Evolutionary conservation across 2,797 vertebrate genomes (phyloP).

Genomic region (Neosilurus hyrtlii): DNA sequence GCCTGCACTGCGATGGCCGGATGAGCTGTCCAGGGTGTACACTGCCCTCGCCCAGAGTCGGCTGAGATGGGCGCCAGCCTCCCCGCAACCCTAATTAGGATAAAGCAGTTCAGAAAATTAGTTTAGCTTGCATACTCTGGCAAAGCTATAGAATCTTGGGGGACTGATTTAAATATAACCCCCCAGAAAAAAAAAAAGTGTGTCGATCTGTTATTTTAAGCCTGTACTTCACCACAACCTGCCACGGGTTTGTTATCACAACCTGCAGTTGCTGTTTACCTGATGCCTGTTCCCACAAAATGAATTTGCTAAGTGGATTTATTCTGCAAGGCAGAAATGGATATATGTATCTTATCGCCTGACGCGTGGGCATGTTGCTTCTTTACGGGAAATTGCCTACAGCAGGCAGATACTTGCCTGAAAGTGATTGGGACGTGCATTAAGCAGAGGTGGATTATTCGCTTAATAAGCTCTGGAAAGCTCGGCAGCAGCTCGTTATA

Average conservation of each 20-base stretch:
- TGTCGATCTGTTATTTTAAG: neutral
- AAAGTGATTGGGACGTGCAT: constrained; percentile 22
- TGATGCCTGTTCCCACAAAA: neutral
- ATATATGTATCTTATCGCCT: neutral
- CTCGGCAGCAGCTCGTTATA: neutral
- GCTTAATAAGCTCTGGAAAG: constrained; percentile 3
- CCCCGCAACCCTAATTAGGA: no score
- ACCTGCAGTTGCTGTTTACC: constrained; percentile 18
- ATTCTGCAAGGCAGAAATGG: constrained; percentile 4
- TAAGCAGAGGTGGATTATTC: constrained; percentile 36
- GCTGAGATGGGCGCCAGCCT: no score
- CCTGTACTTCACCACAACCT: neutral
- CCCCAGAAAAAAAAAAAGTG: no score
- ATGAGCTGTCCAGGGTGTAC: no score
- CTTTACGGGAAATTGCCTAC: constrained; percentile 20
- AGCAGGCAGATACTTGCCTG: neutral
- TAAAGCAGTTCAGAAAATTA: neutral
- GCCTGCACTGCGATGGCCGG: no score
- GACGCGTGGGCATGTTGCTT: neutral
- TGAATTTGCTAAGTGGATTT: neutral
- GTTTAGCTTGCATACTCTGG: neutral
- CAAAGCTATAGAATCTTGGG: neutral
- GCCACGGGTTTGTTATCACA: neutral
- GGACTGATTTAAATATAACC: neutral
- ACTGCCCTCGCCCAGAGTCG: no score